Conservation (phyloP, 2,888 invertebrate genomes). For the Teinopalpus imperialis region DNA sequence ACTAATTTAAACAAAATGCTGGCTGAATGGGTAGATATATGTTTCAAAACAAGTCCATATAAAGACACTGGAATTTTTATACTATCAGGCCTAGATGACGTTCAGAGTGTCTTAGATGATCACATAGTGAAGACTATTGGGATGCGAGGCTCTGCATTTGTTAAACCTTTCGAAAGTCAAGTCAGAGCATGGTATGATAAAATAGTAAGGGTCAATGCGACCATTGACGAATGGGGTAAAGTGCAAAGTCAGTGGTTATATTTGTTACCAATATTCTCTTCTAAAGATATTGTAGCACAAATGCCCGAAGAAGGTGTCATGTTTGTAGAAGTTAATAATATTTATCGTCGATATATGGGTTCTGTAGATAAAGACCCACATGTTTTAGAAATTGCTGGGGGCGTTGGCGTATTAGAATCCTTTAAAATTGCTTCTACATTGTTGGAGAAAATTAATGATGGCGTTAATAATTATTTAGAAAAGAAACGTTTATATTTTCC, state of each 20-base stretch:
- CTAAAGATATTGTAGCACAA: slow-evolving; percentile 92
- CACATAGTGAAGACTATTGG: slow-evolving; percentile 91
- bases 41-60: slow-evolving; percentile 85
- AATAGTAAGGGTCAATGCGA: slow-evolving; percentile 84
- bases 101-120: slow-evolving; percentile 90
- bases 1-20: slow-evolving; percentile 89
- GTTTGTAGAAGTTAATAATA: slow-evolving; percentile 87
- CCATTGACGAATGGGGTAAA: slow-evolving; percentile 92
- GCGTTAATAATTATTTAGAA: slow-evolving; percentile 91
- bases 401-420: slow-evolving; percentile 85
- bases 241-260: slow-evolving; percentile 94
- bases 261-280: slow-evolving; percentile 92
- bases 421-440: slow-evolving; percentile 85
- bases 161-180: slow-evolving; percentile 89
- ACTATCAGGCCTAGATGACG: slow-evolving; percentile 87
- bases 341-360: slow-evolving; percentile 85
- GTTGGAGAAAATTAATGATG: slow-evolving; percentile 91
- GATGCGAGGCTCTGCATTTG: slow-evolving; percentile 93
- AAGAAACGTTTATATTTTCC: slow-evolving; percentile 92
- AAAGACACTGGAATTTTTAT: slow-evolving; percentile 89
- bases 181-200: slow-evolving; percentile 89
- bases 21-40: slow-evolving; percentile 89
- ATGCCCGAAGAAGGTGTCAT: slow-evolving; percentile 92
- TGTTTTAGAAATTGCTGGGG: slow-evolving; percentile 85
- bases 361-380: slow-evolving; percentile 83